phyloP scores from a whole-genome alignment of 2,797 vertebrate genomes.

The Poecilia wingei region DNA sequence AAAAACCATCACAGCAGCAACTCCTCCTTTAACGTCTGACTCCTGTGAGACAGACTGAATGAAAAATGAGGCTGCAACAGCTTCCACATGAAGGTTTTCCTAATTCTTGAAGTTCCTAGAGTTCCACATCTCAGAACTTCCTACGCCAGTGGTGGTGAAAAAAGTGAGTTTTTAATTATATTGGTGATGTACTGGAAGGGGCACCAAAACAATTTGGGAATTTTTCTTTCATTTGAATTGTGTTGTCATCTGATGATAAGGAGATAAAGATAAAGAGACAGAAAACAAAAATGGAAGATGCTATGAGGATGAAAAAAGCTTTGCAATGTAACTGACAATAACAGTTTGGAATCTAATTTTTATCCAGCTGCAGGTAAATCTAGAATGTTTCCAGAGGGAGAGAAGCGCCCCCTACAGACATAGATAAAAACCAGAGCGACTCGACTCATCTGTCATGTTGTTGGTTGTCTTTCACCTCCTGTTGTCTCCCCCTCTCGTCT shows the following conservation, averaged over 20 bases:
- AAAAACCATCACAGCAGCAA: neutral
- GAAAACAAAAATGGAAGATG: no score
- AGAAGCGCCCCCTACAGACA: neutral
- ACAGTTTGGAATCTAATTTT: no score
- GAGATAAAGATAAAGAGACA: no score
- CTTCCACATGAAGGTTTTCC: neutral
- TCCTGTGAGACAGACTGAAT: neutral
- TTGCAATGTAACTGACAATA: no score
- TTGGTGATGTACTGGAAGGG: no score
- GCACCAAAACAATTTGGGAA: no score
- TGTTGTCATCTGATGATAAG: no score
- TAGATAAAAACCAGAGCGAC: neutral
- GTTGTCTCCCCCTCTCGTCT: conserved; percentile 2
- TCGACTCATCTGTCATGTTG: neutral
- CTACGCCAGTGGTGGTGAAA: no score
- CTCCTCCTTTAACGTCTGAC: neutral
- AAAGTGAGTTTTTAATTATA: no score
- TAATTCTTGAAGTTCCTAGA: neutral
- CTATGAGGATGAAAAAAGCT: no score
- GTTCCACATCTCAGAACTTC: neutral
- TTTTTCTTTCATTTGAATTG: no score
- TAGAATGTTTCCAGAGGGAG: neutral
- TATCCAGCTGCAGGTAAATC: neutral
- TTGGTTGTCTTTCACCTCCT: conserved; percentile 11
- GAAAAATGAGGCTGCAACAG: neutral